Evolutionary conservation across 1,140 invertebrate species (phyloP), one percentile per base, ranked within the genome.

Genomic region (Oscheius sp.): DNA sequence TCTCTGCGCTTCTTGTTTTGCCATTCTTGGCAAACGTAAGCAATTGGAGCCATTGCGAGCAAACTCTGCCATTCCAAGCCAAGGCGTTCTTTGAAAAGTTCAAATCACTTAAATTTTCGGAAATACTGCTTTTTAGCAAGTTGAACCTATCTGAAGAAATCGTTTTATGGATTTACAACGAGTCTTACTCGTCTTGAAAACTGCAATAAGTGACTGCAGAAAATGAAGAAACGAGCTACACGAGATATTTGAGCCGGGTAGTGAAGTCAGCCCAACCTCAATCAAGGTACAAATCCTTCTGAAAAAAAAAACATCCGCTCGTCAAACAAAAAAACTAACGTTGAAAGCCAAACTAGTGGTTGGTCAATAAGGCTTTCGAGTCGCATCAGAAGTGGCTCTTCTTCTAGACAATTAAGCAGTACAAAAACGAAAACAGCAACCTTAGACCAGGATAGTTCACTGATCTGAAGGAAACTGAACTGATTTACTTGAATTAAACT

Each of bases 271-370:
- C n/a, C n/a, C n/a, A n/a, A n/a, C n/a, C n/a, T n/a, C n/a, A n/a
- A n/a, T n/a, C n/a, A n/a, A n/a, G n/a, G n/a, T n/a, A n/a, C n/a
- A n/a, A n/a, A n/a, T n/a, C n/a, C n/a, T n/a, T n/a, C n/a, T n/a
- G n/a, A n/a, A n/a, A n/a, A n/a, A n/a, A n/a, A n/a, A n/a, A n/a
- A n/a, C n/a, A n/a, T n/a, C n/a, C n/a, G n/a, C n/a, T n/a, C n/a
- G n/a, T n/a, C n/a, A n/a, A n/a, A n/a, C n/a, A n/a, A n/a, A n/a
- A n/a, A n/a, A n/a, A n/a, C n/a, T n/a, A n/a, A 63, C 61, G 18
- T 63, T 63, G 61, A 34, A 0, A 63, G 35, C 61, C 61, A 63
- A 34, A n/a, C 29, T 10, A 36, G 32, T 32, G 61, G 61, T 10
- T 63, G 28, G 13, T 18, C 7, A 7, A 63, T 42, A 26, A 36